Conservation (phyloP, 2,797 vertebrate species). For the Paramormyrops hopkinsi region DNA sequence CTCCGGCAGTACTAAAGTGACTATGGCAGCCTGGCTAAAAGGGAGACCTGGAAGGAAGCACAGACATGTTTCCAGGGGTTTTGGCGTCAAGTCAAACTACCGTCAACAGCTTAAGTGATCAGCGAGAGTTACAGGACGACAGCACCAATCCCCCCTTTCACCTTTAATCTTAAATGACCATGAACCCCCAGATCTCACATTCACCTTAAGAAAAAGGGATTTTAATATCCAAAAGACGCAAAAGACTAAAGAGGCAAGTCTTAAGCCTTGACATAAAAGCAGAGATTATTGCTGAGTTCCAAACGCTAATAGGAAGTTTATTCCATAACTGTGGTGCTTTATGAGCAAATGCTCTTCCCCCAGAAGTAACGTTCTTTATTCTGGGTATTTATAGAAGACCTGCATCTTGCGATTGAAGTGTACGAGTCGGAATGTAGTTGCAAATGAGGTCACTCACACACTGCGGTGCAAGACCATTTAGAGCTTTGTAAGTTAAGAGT, state of each 20-base stretch:
- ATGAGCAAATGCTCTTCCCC: background rate
- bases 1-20: background rate
- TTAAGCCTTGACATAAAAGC: background rate
- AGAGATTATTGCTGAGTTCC: background rate
- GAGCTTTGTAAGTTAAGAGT: background rate
- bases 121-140: background rate
- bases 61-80: background rate
- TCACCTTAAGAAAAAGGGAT: background rate
- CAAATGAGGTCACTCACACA: background rate
- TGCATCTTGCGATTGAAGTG: background rate
- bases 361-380: background rate
- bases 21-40: background rate
- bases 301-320: background rate
- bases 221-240: background rate
- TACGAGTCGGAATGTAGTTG: background rate
- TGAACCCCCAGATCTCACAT: background rate
- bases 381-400: background rate
- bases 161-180: background rate
- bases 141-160: background rate
- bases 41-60: background rate
- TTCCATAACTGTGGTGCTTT: background rate
- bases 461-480: background rate
- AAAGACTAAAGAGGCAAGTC: background rate
- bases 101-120: background rate
- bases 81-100: background rate